Evolutionary conservation across 2,113 vertebrate genomes (phyloP), one percentile per base, ranked within the genome.

Genomic region (Podilymbus podiceps): DNA sequence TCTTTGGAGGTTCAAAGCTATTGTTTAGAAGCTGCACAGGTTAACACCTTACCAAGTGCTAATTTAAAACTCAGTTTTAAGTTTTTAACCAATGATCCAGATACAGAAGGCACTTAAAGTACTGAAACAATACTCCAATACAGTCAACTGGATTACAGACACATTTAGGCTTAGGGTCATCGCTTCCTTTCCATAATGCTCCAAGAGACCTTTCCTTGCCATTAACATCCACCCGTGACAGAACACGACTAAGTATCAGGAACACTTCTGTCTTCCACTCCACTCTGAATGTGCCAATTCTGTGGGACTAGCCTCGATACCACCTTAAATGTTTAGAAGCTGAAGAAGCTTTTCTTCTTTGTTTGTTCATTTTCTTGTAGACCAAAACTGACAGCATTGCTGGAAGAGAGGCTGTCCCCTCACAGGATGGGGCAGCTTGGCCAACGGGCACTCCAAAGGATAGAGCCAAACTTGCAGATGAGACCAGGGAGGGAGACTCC

Each of bases 281-380:
- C 11, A 25, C 63, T 66, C 18, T 25, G 64, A 87, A 38, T 15
- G 14, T 69, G 49, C 15, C 52, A 56, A 4, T 44, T 89, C 66
- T 74, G 3, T 8, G 23, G 38, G 24, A 38, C 67, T 80, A 52
- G 21, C 68, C 44, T 66, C 72, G 58, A 50, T 22, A 66, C 11
- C 12, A 25, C 18, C 30, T 52, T 53, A 89, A 42, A 80, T 9
- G 4, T 56, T 66, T 30, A 82, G 15, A 58, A 76, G 35, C 21
- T 33, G 20, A 30, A 71, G 44, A 22, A 86, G 17, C 28, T 75
- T 59, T 23, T 78, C 60, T 46, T 9, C 47, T 66, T 77, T 75
- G 5, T 81, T 89, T 82, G 27, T 80, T 62, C 13, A 8, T 91
- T 94, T 89, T 94, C 60, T 77, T 85, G 49, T 68, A 98, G 97